A percentile compares a stretch with the other conserved stretches of the same genome.
phyloP scores from a whole-genome alignment of 2,797 vertebrate genomes.

The Artibeus jamaicensis region DNA sequence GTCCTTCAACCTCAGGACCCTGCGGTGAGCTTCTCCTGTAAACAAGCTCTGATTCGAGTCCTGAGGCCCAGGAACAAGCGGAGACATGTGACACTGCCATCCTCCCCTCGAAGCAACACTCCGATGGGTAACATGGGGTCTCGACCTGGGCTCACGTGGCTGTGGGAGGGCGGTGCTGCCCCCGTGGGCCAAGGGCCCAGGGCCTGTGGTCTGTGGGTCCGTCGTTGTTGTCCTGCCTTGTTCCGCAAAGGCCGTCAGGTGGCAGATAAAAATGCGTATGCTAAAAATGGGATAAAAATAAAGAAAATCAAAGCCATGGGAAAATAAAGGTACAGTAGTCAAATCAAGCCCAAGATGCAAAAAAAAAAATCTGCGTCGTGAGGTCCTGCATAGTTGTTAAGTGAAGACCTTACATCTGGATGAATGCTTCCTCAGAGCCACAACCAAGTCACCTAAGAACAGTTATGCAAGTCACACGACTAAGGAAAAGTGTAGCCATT shows the following conservation, averaged over 20 bases:
- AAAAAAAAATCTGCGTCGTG: neutral
- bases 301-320: neutral
- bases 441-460: neutral
- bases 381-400: neutral
- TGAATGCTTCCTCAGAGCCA: neutral
- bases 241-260: neutral
- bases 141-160: neutral
- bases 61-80: conserved; percentile 96
- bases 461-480: neutral
- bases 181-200: neutral
- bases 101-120: conserved; percentile 98
- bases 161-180: neutral
- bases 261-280: neutral
- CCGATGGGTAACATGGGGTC: conserved; percentile 91
- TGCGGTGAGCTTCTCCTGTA: conserved; percentile 98
- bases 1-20: conserved; percentile 87
- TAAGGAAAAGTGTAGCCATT: neutral
- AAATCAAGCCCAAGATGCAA: neutral
- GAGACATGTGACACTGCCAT: conserved; percentile 96
- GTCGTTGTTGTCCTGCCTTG: neutral
- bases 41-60: conserved; percentile 97
- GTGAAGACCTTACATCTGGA: neutral
- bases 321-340: neutral
- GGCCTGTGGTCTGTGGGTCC: neutral
- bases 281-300: neutral